These are phyloP conservation scores for Leistus spinibarbis DNA, from an alignment of 2,888 invertebrate genomes.

Conservation along the genomic window DNA sequence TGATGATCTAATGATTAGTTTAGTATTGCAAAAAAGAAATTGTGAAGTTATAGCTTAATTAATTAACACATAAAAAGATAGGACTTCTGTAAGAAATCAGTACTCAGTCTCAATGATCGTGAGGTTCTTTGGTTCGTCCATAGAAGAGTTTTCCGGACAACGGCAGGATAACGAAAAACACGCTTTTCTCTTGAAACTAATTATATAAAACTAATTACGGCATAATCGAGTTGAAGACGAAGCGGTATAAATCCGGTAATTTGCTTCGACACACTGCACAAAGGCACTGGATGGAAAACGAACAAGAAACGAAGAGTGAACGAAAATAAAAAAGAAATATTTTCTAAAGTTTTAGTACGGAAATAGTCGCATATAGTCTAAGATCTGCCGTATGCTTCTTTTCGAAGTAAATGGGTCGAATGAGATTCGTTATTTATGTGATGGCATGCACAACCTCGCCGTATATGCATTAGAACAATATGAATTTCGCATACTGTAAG, in stretches of 20 bases:
- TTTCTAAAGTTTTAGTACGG: conserved; percentile 7
- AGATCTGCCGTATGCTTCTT: conserved; percentile 19
- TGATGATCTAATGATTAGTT: no score
- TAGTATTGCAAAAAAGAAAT: no score
- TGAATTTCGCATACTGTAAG: neutral
- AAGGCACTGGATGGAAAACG: neutral
- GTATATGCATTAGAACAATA: conserved; percentile 10
- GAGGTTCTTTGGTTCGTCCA: neutral
- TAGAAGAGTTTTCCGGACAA: neutral
- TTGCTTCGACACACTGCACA: neutral
- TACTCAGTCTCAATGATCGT: conserved; percentile 1
- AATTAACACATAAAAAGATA: neutral
- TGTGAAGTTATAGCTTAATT: neutral
- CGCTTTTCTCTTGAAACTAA: conserved; percentile 3
- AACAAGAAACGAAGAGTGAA: neutral
- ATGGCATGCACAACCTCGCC: neutral
- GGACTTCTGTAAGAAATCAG: neutral
- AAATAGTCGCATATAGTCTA: neutral
- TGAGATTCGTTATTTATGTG: conserved; percentile 22
- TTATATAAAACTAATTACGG: conserved; percentile 20
- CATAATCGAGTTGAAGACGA: conserved; percentile 11
- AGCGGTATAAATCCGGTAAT: conserved; percentile 5
- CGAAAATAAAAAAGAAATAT: neutral
- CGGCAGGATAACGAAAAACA: neutral
- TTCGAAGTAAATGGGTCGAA: conserved; percentile 21